Evolutionary conservation across 2,113 vertebrate genomes (phyloP).

Genomic region (Gambusia affinis): DNA sequence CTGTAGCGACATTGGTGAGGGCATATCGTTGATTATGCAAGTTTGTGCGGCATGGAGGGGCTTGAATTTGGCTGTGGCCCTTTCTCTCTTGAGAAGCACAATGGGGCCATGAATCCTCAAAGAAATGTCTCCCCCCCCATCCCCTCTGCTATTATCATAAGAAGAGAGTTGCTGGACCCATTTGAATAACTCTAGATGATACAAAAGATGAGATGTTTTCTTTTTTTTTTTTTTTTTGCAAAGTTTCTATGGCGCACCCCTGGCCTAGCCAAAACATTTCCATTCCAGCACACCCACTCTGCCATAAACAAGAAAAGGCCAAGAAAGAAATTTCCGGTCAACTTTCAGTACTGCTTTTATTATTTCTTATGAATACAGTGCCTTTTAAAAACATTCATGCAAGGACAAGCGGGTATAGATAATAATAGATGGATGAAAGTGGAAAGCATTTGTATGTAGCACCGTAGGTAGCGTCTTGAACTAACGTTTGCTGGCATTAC

Average conservation of each 20-base stretch:
- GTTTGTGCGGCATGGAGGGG: conserved; percentile 42
- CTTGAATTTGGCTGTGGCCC: conserved; percentile 68
- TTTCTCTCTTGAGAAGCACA: conserved; percentile 66
- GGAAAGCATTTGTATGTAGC: too few species aligned
- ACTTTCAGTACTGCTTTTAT: conserved; percentile 27
- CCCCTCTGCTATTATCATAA: conserved; percentile 77
- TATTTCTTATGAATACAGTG: neutral
- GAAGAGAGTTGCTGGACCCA: conserved; percentile 70
- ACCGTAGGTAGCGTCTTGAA: too few species aligned
- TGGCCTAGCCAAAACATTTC: conserved; percentile 63
- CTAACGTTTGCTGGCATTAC: too few species aligned
- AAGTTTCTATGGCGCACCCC: conserved; percentile 62
- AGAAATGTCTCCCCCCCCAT: conserved; percentile 56
- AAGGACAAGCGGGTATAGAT: too few species aligned
- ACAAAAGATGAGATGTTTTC: conserved; percentile 73
- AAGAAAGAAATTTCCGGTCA: conserved; percentile 39
- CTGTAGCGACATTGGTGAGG: conserved; percentile 23
- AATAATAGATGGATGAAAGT: too few species aligned
- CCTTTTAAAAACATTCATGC: neutral
- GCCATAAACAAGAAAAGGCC: conserved; percentile 18
- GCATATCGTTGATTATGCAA: conserved; percentile 37
- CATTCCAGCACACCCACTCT: conserved; percentile 65
- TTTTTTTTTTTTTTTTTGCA: conserved; percentile 70
- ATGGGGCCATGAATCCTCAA: conserved; percentile 73
- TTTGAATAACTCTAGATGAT: conserved; percentile 76